Evolutionary conservation across 2,888 invertebrate genomes (phyloP).

Genomic region (Drosophila picticornis): DNA sequence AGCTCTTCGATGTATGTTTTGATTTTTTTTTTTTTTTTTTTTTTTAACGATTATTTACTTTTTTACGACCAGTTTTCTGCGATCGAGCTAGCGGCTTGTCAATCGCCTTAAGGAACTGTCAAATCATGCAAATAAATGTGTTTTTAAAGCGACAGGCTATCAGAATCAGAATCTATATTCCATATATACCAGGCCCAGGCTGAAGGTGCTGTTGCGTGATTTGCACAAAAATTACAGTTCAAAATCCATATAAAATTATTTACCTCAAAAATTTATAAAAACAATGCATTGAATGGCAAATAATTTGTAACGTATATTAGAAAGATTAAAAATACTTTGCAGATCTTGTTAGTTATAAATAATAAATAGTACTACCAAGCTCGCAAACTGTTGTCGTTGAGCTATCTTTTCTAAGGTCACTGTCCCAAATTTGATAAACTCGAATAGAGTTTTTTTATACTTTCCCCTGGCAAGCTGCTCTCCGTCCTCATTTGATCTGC

Average conservation of each 20-base stretch:
- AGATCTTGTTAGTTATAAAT: neutral
- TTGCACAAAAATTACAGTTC: slow-evolving; percentile 39
- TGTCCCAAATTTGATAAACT: neutral
- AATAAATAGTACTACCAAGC: neutral
- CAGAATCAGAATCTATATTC: slow-evolving; percentile 19
- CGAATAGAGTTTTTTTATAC: neutral
- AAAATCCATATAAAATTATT: slow-evolving; percentile 22
- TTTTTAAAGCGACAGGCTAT: slow-evolving; percentile 59
- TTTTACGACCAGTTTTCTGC: slow-evolving; percentile 56
- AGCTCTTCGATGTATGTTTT: slow-evolving; percentile 24
- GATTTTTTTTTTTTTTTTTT: slow-evolving; percentile 12
- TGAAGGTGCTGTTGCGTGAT: slow-evolving; percentile 36
- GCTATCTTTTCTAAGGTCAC: neutral
- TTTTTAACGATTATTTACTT: slow-evolving; percentile 23
- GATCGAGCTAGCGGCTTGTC: slow-evolving; percentile 54
- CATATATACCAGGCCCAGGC: neutral
- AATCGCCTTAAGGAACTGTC: slow-evolving; percentile 77
- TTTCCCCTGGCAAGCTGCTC: neutral
- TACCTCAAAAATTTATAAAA: slow-evolving; percentile 36
- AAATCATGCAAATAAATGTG: slow-evolving; percentile 79
- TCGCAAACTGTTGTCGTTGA: neutral
- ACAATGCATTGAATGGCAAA: slow-evolving; percentile 37
- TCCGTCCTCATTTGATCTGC: neutral
- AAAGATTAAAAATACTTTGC: slow-evolving; percentile 24
- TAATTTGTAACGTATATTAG: slow-evolving; percentile 35